A percentile compares a stretch with the other conserved stretches of the same genome.
Conservation (phyloP, 2,888 invertebrate species). For the Andrena bicolor region DNA sequence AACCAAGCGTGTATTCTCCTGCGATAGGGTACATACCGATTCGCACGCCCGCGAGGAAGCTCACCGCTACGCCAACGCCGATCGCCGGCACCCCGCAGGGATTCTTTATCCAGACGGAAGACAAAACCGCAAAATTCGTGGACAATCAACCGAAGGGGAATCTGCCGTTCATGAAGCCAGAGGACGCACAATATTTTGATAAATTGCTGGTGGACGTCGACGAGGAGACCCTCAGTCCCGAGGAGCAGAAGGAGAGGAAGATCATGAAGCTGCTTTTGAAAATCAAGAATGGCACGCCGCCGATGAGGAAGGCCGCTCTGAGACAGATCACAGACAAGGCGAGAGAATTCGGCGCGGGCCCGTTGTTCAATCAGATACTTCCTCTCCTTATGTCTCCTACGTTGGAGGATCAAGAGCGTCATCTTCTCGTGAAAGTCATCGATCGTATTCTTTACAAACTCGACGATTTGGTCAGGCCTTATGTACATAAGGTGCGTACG, state of each 20-base stretch:
- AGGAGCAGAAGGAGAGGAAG: constrained; percentile 99
- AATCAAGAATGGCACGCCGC: constrained; percentile 99
- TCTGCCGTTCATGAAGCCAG: constrained; percentile 99
- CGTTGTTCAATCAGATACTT: constrained; percentile 99
- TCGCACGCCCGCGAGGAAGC: constrained; percentile 98
- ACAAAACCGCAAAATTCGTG: constrained; percentile 93
- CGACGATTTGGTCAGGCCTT: constrained; percentile 99
- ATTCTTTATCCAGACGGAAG: constrained; percentile 97
- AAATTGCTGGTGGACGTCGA: constrained; percentile 99
- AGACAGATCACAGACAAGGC: constrained; percentile 99
- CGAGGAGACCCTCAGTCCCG: constrained; percentile 97
- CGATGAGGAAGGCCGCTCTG: constrained; percentile 99
- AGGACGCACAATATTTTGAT: constrained; percentile 99
- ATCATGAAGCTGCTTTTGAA: constrained; percentile 99
- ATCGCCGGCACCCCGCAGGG: constrained; percentile 96
- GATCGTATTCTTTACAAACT: constrained; percentile 99
- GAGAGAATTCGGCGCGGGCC: constrained; percentile 98
- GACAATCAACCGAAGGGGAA: constrained; percentile 99
- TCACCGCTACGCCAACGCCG: constrained; percentile 99
- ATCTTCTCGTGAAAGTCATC: constrained; percentile 99
- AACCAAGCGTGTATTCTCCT: constrained; percentile 27
- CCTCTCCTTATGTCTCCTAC: constrained; percentile 99
- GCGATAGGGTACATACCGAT: constrained; percentile 94
- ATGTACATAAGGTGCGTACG: constrained; percentile 95
- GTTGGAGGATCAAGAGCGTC: constrained; percentile 99